Conservation (phyloP, 2,888 invertebrate species). For the Parnassius smintheus region DNA sequence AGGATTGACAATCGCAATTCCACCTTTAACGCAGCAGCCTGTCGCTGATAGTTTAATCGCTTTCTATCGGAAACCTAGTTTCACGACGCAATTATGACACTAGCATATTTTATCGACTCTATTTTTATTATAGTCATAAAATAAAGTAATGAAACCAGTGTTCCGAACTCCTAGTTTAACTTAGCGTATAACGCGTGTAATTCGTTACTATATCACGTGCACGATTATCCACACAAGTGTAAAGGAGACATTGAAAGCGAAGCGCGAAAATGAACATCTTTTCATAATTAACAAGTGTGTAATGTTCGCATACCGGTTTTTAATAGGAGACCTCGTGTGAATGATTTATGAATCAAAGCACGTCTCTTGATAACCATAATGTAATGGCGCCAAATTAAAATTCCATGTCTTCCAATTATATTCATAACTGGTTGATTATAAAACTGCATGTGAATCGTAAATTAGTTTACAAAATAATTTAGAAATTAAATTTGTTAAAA, state of each 20-base stretch:
- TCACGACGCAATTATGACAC: no score
- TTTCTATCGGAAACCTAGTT: no score
- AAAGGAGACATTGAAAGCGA: slow-evolving; percentile 18
- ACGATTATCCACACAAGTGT: slow-evolving; percentile 35
- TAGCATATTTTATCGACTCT: no score
- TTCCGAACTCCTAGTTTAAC: slow-evolving; percentile 6
- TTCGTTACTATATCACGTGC: slow-evolving; percentile 30
- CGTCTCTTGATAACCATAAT: slow-evolving; percentile 8
- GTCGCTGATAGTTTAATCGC: no score
- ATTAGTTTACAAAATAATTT: no score
- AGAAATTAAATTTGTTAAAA: no score
- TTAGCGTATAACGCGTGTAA: slow-evolving; percentile 24
- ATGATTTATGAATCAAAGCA: slow-evolving; percentile 15
- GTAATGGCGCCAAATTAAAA: slow-evolving; percentile 12
- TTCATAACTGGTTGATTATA: not conserved
- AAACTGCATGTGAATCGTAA: no score
- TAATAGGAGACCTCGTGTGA: slow-evolving; percentile 8
- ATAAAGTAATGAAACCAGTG: slow-evolving; percentile 13
- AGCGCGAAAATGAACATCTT: slow-evolving; percentile 23
- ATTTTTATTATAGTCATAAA: slow-evolving; percentile 30
- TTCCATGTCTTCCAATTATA: not conserved
- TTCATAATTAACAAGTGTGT: slow-evolving; percentile 24
- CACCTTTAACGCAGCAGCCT: no score
- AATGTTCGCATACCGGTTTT: slow-evolving; percentile 17
- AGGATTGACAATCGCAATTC: no score